These are phyloP conservation scores for Aphis gossypii DNA, from an alignment of 1,140 invertebrate species.

Conservation along the genomic window DNA sequence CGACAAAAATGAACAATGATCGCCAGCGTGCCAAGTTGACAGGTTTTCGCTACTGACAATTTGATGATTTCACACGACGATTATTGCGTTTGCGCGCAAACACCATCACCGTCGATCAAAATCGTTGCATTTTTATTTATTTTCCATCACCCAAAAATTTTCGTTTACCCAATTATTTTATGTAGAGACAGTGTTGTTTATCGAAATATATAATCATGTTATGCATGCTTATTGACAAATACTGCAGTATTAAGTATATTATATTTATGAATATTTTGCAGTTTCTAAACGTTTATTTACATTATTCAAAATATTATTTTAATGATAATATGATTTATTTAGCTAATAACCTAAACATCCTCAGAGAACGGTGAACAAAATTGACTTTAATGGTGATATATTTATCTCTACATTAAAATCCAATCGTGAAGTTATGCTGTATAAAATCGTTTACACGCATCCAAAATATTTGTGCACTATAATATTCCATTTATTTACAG, in stretches of 20 bases:
- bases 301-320: too few species aligned
- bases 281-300: neutral
- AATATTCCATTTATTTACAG: too few species aligned
- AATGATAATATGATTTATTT: neutral
- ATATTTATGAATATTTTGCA: neutral
- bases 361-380: neutral
- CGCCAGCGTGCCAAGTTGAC: neutral
- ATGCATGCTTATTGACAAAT: neutral
- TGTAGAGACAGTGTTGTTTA: neutral
- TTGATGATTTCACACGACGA: slow-evolving; percentile 27
- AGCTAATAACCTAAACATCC: neutral
- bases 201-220: neutral
- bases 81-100: neutral
- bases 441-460: neutral
- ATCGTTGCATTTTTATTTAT: neutral
- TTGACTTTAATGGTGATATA: neutral
- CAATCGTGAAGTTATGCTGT: neutral
- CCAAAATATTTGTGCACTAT: neutral
- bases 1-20: slow-evolving; percentile 19
- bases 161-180: neutral
- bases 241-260: neutral
- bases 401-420: neutral
- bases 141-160: neutral
- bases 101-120: neutral
- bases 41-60: neutral